A percentile compares a stretch with the other conserved stretches of the same genome.
These are phyloP conservation scores for Carollia perspicillata DNA, from an alignment of 2,113 vertebrate genomes.

Conservation along the genomic window DNA sequence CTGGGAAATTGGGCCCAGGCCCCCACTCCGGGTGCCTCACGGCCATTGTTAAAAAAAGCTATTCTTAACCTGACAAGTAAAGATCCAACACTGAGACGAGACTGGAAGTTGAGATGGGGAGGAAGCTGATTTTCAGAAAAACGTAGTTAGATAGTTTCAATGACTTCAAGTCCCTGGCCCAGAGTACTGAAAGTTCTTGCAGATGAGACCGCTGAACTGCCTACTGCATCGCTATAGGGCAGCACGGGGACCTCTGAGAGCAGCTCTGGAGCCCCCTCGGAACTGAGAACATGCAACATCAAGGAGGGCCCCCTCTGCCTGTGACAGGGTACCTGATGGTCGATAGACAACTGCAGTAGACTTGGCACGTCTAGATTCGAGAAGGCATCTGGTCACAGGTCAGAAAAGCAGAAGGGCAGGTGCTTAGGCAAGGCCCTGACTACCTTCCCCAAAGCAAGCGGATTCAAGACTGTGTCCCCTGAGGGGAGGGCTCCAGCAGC, in stretches of 20 bases:
- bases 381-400: background rate
- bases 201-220: background rate
- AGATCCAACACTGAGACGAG: background rate
- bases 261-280: background rate
- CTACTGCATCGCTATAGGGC: background rate
- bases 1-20: background rate
- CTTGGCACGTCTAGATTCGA: background rate
- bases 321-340: background rate
- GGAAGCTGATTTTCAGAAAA: background rate
- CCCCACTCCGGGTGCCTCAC: background rate
- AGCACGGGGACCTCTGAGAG: background rate
- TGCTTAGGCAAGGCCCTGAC: background rate
- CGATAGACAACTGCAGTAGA: background rate
- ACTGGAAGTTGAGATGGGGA: too few species aligned
- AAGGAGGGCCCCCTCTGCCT: background rate
- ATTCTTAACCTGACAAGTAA: background rate
- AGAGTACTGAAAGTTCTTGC: background rate
- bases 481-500: background rate
- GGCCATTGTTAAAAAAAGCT: background rate
- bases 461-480: background rate
- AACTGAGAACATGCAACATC: rapidly evolving
- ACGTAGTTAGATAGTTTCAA: background rate
- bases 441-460: background rate
- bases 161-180: background rate
- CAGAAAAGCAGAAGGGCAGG: background rate